Evolutionary conservation across 2,888 invertebrate species (phyloP).

Genomic region (Acleris literana): DNA sequence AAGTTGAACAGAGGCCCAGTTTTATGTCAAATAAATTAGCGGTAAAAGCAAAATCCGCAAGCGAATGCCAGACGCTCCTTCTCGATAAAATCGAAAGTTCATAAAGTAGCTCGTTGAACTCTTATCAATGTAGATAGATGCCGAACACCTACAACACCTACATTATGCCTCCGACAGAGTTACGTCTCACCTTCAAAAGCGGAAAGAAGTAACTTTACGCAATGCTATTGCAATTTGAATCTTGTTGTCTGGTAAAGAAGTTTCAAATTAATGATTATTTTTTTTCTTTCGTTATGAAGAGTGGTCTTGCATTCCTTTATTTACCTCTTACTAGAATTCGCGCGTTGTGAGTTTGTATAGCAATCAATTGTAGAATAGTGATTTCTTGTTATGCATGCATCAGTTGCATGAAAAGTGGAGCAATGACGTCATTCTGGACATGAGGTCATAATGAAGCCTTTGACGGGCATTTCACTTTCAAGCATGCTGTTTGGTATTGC

Average conservation of each 20-base stretch:
- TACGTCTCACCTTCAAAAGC: not conserved
- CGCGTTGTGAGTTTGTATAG: slow-evolving; percentile 7
- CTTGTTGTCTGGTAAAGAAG: not conserved
- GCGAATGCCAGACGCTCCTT: too few species aligned
- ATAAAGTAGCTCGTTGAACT: slow-evolving; percentile 12
- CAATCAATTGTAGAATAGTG: not conserved
- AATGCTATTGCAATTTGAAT: not conserved
- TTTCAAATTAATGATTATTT: not conserved
- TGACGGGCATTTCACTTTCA: not conserved
- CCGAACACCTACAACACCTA: not conserved
- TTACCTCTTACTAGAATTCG: not conserved
- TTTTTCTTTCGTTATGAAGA: not conserved
- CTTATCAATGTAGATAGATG: not conserved
- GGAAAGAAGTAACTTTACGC: not conserved
- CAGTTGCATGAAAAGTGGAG: not conserved
- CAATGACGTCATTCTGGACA: not conserved
- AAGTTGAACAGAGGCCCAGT: too few species aligned
- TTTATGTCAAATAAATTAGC: too few species aligned
- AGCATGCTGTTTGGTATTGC: not conserved
- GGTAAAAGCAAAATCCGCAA: too few species aligned
- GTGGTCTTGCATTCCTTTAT: slow-evolving; percentile 13
- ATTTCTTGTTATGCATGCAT: slow-evolving; percentile 2
- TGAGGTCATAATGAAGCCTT: slow-evolving; percentile 11
- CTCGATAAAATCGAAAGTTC: not conserved
- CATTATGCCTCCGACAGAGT: not conserved